phyloP scores from a whole-genome alignment of 1,140 invertebrate genomes.

The Drosophila pallidifrons region DNA sequence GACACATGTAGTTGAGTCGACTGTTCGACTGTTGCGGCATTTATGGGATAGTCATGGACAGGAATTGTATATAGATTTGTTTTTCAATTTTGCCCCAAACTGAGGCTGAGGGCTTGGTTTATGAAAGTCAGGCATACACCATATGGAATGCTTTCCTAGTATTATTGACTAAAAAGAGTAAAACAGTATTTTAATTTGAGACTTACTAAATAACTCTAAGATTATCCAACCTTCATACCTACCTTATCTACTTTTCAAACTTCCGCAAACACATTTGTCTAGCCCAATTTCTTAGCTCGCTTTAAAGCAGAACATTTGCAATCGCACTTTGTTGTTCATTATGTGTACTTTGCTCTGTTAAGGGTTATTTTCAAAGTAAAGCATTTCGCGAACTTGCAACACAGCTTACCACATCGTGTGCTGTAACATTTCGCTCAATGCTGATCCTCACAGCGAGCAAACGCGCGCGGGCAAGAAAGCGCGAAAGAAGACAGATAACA shows the following conservation, averaged over 20 bases:
- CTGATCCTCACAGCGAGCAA: constrained; percentile 10
- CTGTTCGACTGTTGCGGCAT: constrained; percentile 21
- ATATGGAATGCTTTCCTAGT: too few relatives aligned
- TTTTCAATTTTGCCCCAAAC: constrained; percentile 6
- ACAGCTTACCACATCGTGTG: constrained; percentile 13
- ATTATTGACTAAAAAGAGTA: too few relatives aligned
- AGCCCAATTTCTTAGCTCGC: too few relatives aligned
- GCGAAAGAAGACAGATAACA: background rate
- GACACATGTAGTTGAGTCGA: constrained; percentile 38
- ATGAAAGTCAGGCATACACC: too few relatives aligned
- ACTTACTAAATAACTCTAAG: too few relatives aligned
- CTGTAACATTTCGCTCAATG: constrained; percentile 21
- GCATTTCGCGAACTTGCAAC: constrained; percentile 1
- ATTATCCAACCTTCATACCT: too few relatives aligned
- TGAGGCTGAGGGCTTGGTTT: background rate
- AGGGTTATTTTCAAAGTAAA: background rate
- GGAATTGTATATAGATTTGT: constrained; percentile 36
- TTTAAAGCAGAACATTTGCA: too few relatives aligned
- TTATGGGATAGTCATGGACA: constrained; percentile 42
- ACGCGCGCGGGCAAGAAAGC: background rate
- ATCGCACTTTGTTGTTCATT: too few relatives aligned
- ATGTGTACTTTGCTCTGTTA: background rate
- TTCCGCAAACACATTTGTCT: too few relatives aligned
- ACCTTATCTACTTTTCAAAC: too few relatives aligned
- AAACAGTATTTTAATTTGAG: too few relatives aligned